These are phyloP conservation scores for Porites cylindrica DNA, from an alignment of 92 coral and sea anemone species.

Conservation along the genomic window DNA sequence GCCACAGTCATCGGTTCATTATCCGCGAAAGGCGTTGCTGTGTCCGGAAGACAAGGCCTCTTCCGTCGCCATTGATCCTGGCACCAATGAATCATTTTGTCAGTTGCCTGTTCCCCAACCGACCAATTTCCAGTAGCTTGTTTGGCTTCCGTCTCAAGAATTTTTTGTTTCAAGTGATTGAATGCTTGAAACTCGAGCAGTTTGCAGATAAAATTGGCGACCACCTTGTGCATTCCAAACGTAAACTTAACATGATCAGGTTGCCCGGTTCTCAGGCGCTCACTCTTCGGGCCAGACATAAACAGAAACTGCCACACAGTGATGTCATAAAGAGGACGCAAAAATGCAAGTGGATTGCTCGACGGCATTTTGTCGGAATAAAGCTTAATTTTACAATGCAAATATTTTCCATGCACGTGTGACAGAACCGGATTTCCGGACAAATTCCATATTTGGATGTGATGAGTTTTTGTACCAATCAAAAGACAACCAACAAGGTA, in stretches of 20 bases:
- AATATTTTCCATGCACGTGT: slow-evolving; percentile 8
- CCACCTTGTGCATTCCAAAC: slow-evolving; percentile 53
- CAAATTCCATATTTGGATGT: background rate
- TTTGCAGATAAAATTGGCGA: slow-evolving; percentile 39
- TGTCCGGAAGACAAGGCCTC: slow-evolving; percentile 13
- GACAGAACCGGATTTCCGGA: background rate
- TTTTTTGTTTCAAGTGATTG: background rate
- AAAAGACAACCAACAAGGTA: slow-evolving; percentile 8
- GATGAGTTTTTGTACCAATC: slow-evolving; percentile 3
- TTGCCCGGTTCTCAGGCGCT: background rate
- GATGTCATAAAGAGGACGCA: slow-evolving; percentile 31
- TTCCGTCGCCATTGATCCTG: slow-evolving; percentile 67
- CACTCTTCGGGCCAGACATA: slow-evolving; percentile 13
- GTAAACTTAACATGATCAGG: slow-evolving; percentile 5
- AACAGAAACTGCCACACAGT: slow-evolving; percentile 33
- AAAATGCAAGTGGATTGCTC: slow-evolving; percentile 8
- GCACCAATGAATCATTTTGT: slow-evolving; percentile 51
- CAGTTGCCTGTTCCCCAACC: slow-evolving; percentile 8
- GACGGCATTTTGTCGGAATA: slow-evolving; percentile 18
- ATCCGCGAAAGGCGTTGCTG: background rate
- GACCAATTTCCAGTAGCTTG: slow-evolving; percentile 12
- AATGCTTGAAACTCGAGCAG: slow-evolving; percentile 30
- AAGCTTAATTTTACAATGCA: background rate
- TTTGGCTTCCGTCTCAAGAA: slow-evolving; percentile 1
- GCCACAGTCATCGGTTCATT: slow-evolving; percentile 34